phyloP scores from a whole-genome alignment of 2,113 vertebrate genomes.

The Calypte anna region DNA sequence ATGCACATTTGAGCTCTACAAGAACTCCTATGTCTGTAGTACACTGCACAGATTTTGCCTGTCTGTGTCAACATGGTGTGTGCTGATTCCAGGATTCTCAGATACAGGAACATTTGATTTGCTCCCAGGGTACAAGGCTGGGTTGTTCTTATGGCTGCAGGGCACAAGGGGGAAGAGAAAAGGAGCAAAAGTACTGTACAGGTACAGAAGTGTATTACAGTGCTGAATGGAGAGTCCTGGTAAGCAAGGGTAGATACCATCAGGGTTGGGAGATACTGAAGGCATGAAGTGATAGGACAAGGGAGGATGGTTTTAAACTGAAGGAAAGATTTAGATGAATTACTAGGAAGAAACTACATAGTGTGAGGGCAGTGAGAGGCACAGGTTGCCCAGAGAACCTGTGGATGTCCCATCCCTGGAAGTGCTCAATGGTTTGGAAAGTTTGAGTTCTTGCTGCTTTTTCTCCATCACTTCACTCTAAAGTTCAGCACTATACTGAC shows the following conservation, averaged over 20 bases:
- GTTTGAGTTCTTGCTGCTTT: background rate
- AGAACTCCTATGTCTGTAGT: background rate
- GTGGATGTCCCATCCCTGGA: no score
- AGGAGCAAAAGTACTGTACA: background rate
- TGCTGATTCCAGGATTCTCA: background rate
- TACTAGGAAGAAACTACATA: no score
- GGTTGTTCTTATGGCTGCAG: background rate
- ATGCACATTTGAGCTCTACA: accelerated
- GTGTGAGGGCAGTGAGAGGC: no score
- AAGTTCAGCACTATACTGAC: background rate
- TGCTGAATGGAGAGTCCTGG: background rate
- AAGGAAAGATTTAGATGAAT: no score
- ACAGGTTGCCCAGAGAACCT: no score
- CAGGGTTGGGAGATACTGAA: background rate
- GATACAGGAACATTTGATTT: background rate
- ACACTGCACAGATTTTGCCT: background rate
- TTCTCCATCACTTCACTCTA: background rate
- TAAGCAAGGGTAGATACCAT: background rate
- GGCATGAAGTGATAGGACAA: no score
- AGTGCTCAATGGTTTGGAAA: background rate
- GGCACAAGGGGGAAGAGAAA: background rate
- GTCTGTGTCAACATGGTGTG: background rate
- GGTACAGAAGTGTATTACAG: background rate
- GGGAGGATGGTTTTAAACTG: no score
- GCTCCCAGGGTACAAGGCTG: background rate